Base-by-base conservation (phyloP, 2,888 invertebrate genomes). In the Zygogramma bicolorata region DNA sequence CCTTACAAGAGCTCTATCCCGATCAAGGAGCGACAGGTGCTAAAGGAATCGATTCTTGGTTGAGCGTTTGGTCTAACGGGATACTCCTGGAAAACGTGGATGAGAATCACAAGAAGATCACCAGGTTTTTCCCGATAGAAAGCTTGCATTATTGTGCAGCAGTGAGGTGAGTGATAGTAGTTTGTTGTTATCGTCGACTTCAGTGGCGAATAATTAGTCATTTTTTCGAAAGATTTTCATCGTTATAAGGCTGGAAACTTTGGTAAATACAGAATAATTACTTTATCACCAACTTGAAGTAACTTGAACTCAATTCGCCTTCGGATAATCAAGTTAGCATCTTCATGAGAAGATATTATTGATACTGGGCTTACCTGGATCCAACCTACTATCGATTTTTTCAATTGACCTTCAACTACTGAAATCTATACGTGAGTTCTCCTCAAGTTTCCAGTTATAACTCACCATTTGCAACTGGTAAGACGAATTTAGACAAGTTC, bases 51-150 rank as follows among this genome's bases (percentile, higher is more conserved):
- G 96, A 97, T 88, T 96, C 98, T 79, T 97, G 97, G 97, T 90
- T 99, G 67, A 97, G 97, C 80, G 97, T 99, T 65, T 98, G 97
- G 96, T 96, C 96, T 76, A 98, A 98, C 86, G 99, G 99, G 62
- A 93, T 99, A 77, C 87, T 96, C 61, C 86, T 99, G 78, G 98
- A 99, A 89, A 99, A 99, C 87, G 95, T 98, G 34, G 98, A 98
- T 86, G 98, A 98, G 88, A 94, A 96, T 85, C 94, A 96, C 75
- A 95, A 97, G 87, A 94, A 97, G 86, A 95, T 98, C 77, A 97
- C 97, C 49, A 91, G 97, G 81, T 98, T 98, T 89, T 98, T 98
- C 86, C 97, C 97, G 3, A 98, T 98, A 81, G 96, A 97, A 84
- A 94, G 96, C 74, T 89, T 98, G 82, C 98, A 98, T 85, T 98